Conservation (phyloP, 2,888 invertebrate genomes). For the Platycheirus rosarum region DNA sequence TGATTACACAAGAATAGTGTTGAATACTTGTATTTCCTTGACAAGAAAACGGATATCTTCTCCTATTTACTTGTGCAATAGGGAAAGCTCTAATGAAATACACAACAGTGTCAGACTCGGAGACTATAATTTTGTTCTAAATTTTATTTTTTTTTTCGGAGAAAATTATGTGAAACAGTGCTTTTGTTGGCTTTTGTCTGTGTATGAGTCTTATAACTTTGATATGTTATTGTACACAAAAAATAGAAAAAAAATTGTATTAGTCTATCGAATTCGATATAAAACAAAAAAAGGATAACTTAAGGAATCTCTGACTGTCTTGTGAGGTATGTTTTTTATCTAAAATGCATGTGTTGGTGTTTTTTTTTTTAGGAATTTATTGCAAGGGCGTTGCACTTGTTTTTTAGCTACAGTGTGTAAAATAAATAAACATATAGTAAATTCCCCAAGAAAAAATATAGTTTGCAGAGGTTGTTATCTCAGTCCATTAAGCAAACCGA, state of each 20-base stretch:
- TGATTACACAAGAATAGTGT: constrained; percentile 35
- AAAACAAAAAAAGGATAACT: constrained; percentile 8
- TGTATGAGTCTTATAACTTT: not conserved
- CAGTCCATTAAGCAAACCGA: not conserved
- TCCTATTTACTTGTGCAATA: constrained; percentile 14
- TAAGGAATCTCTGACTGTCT: not conserved
- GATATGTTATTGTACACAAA: constrained; percentile 7
- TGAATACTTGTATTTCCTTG: constrained; percentile 4
- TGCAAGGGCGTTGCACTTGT: constrained; percentile 10
- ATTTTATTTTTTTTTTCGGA: constrained; percentile 12
- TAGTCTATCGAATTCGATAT: constrained; percentile 3
- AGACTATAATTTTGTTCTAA: constrained; percentile 26
- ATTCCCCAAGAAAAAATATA: not conserved
- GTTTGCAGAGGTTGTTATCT: not conserved
- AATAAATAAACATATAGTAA: not conserved
- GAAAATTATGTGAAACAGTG: constrained; percentile 21
- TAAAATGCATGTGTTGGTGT: too few relatives aligned
- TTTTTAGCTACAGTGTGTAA: too few relatives aligned
- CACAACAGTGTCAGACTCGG: constrained; percentile 20
- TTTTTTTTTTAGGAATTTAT: not conserved
- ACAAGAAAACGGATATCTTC: constrained; percentile 1
- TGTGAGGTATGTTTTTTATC: not conserved
- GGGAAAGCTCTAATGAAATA: constrained; percentile 11
- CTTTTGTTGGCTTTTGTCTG: constrained; percentile 12
- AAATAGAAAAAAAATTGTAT: constrained; percentile 16